Evolutionary conservation across 2,888 invertebrate genomes (phyloP).

Genomic region (Tuberolachnus salignus): DNA sequence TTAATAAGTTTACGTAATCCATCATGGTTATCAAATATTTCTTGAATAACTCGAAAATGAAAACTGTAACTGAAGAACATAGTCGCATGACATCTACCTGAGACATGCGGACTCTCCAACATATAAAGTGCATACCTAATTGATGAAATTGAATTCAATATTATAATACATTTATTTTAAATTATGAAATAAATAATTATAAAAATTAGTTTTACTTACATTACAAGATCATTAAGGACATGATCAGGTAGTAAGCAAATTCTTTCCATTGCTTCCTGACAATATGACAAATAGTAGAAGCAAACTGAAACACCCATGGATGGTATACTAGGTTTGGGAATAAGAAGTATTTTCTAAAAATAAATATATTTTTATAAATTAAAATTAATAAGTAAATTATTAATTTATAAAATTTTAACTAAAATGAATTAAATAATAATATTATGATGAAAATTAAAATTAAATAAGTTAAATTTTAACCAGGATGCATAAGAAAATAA

Average conservation of each 20-base stretch:
- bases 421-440: no score
- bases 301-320: conserved; percentile 96
- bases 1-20: conserved; percentile 93
- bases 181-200: neutral
- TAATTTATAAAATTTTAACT: no score
- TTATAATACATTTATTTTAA: neutral
- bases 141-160: neutral
- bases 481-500: no score
- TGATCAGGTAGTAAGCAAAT: conserved; percentile 85
- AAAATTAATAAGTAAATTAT: no score
- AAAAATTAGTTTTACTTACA: conserved; percentile 8
- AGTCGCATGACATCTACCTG: conserved; percentile 95
- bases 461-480: no score
- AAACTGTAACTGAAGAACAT: conserved; percentile 98
- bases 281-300: conserved; percentile 94
- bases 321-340: conserved; percentile 91
- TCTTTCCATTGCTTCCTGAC: conserved; percentile 96
- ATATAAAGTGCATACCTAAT: conserved; percentile 89
- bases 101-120: conserved; percentile 94
- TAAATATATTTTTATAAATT: neutral
- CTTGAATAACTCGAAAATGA: conserved; percentile 89
- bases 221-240: conserved; percentile 50
- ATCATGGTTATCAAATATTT: conserved; percentile 91
- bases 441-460: no score
- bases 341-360: conserved; percentile 78